Conservation (phyloP, 2,888 invertebrate genomes). For the Zygothrica quintamaculata region DNA sequence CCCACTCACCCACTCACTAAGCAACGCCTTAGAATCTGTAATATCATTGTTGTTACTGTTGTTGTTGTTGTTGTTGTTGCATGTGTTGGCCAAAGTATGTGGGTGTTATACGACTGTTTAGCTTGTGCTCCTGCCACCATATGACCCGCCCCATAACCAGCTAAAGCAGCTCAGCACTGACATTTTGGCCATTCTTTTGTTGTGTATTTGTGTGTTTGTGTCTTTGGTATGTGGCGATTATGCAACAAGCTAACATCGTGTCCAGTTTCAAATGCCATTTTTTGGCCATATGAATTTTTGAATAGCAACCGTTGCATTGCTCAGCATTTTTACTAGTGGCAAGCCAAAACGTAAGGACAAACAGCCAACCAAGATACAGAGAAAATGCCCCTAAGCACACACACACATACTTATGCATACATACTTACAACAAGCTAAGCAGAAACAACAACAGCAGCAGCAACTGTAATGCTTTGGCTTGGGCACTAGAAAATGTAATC, state of each 20-base stretch:
- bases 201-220: slow-evolving; percentile 30
- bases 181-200: slow-evolving; percentile 15
- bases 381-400: slow-evolving; percentile 31
- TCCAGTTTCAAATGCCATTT: slow-evolving; percentile 43
- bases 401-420: slow-evolving; percentile 9
- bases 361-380: too few species aligned
- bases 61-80: slow-evolving; percentile 26
- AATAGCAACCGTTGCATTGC: slow-evolving; percentile 37
- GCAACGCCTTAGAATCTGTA: slow-evolving; percentile 13
- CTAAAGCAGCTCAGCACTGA: background rate
- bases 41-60: slow-evolving; percentile 29
- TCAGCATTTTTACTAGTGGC: slow-evolving; percentile 25
- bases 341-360: too few species aligned
- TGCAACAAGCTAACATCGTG: slow-evolving; percentile 59
- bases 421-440: slow-evolving; percentile 8
- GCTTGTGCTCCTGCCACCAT: slow-evolving; percentile 2
- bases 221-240: slow-evolving; percentile 51
- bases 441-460: slow-evolving; percentile 20
- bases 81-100: slow-evolving; percentile 38
- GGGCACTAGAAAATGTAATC: slow-evolving; percentile 45
- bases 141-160: slow-evolving; percentile 1
- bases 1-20: too few species aligned
- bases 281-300: slow-evolving; percentile 63
- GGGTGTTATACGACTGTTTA: slow-evolving; percentile 32
- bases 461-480: slow-evolving; percentile 30